Evolutionary conservation across 2,797 vertebrate genomes (phyloP).

Genomic region (Halcyon chelicuti): DNA sequence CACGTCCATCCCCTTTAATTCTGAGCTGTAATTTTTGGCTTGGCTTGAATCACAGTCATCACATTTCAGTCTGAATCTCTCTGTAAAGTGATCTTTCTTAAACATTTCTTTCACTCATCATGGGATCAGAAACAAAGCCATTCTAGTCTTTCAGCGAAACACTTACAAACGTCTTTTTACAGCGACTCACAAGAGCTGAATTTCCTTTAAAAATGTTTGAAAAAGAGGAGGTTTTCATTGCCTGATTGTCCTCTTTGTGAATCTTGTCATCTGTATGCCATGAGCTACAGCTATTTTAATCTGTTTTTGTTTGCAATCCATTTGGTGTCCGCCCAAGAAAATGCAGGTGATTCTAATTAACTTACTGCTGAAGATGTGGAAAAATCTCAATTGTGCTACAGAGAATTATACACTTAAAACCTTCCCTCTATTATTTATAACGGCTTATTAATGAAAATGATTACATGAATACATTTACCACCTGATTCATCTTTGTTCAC

Average conservation of each 20-base stretch:
- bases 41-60: constrained; percentile 84
- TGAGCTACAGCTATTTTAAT: constrained; percentile 92
- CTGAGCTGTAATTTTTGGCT: constrained; percentile 85
- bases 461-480: constrained; percentile 77
- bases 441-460: constrained; percentile 78
- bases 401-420: constrained; percentile 77
- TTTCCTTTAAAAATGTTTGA: constrained; percentile 86
- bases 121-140: constrained; percentile 84
- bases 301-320: constrained; percentile 83
- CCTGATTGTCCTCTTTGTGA: constrained; percentile 83
- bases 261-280: constrained; percentile 95
- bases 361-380: constrained; percentile 80
- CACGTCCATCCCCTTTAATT: constrained; percentile 83
- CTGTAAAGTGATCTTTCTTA: constrained; percentile 85
- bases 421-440: constrained; percentile 79
- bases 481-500: constrained; percentile 72
- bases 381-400: constrained; percentile 73
- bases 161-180: constrained; percentile 81
- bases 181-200: constrained; percentile 88
- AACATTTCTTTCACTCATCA: constrained; percentile 87
- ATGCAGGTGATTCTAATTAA: constrained; percentile 92
- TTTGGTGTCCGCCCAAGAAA: constrained; percentile 84
- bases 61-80: constrained; percentile 83
- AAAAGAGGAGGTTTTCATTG: constrained; percentile 86
- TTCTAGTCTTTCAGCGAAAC: constrained; percentile 84